A percentile compares a stretch with the other conserved stretches of the same genome.
Evolutionary conservation across 2,797 vertebrate species (phyloP).

Genomic region (Denticeps clupeoides): DNA sequence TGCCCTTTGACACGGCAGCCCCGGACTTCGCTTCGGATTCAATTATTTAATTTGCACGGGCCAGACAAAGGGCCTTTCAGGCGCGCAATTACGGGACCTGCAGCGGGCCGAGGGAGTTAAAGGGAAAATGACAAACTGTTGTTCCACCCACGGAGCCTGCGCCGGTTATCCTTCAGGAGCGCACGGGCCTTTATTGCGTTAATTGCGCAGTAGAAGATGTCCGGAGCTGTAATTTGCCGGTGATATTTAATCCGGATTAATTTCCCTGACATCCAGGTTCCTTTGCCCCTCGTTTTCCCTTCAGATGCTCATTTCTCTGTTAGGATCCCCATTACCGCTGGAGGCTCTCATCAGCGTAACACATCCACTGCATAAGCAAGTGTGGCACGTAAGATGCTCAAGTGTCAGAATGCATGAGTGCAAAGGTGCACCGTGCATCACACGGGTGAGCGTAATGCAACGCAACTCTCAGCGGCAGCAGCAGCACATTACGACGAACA

Average conservation of each 20-base stretch:
- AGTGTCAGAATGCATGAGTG: too few relatives aligned
- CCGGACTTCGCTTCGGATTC: constrained; percentile 38
- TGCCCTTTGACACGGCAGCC: constrained; percentile 57
- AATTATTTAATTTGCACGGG: constrained; percentile 57
- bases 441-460: constrained; percentile 1
- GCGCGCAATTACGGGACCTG: constrained; percentile 14
- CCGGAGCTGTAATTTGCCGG: neutral
- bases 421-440: too few relatives aligned
- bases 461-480: constrained; percentile 14
- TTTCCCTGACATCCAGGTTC: constrained; percentile 1
- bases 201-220: neutral
- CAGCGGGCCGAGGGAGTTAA: neutral
- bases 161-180: neutral
- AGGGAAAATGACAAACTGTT: neutral
- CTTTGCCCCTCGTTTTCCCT: constrained; percentile 1
- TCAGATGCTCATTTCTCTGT: neutral
- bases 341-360: too few relatives aligned
- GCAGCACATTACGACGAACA: constrained; percentile 22
- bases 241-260: neutral
- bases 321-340: too few relatives aligned
- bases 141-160: neutral
- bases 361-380: too few relatives aligned
- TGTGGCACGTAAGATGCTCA: too few relatives aligned
- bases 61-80: constrained; percentile 42
- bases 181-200: neutral